phyloP scores from a whole-genome alignment of 2,888 invertebrate species.

The Aspidiotus destructor region DNA sequence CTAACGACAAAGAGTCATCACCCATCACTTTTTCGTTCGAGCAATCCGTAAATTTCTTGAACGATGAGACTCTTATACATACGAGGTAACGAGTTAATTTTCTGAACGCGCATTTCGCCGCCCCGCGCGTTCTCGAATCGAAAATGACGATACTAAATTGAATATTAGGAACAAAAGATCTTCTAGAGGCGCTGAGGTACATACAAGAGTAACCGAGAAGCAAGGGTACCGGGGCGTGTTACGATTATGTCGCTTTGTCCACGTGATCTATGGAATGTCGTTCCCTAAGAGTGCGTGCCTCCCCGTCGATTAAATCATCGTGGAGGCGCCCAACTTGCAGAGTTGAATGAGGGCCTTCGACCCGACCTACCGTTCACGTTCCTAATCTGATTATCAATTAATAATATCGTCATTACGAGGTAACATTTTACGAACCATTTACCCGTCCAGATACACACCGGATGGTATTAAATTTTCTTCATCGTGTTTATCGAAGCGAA shows the following conservation, averaged over 20 bases:
- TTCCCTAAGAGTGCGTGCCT: not conserved
- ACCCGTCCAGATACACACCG: not conserved
- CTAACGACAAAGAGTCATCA: too few relatives aligned
- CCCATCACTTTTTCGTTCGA: too few relatives aligned
- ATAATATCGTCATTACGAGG: too few relatives aligned
- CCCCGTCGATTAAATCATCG: not conserved
- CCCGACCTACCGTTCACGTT: not conserved
- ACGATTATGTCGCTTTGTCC: constrained; percentile 2
- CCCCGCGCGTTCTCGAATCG: too few relatives aligned
- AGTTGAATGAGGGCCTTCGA: not conserved
- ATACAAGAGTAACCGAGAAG: too few relatives aligned
- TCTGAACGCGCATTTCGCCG: too few relatives aligned
- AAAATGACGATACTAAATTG: too few relatives aligned
- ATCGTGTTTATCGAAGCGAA: constrained; percentile 2
- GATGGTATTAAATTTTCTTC: constrained; percentile 9
- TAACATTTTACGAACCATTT: constrained; percentile 12
- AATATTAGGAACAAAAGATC: too few relatives aligned
- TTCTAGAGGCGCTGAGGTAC: too few relatives aligned
- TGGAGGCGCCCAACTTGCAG: not conserved
- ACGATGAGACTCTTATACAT: too few relatives aligned
- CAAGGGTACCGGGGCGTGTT: not conserved
- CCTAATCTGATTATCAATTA: not conserved
- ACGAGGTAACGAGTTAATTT: too few relatives aligned
- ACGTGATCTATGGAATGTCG: constrained; percentile 4
- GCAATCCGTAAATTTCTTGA: too few relatives aligned